Conservation (phyloP, 2,113 vertebrate species). For the Synchiropus splendidus region DNA sequence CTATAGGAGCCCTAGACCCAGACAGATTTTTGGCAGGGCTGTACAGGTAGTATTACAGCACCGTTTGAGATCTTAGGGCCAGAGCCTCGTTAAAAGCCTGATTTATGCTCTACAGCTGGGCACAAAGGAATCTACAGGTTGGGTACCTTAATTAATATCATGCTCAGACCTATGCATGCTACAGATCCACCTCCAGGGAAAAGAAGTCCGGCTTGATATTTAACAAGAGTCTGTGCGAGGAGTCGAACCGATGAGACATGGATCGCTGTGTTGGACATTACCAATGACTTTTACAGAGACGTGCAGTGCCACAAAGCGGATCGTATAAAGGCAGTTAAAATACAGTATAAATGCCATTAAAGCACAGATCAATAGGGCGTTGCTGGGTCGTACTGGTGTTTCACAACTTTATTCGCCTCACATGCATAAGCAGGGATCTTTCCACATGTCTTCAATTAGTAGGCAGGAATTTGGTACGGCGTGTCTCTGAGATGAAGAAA, state of each 20-base stretch:
- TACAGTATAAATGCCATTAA: conserved; percentile 1
- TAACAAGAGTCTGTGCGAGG: conserved; percentile 11
- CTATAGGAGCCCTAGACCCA: conserved; percentile 64
- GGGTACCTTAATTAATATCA: conserved; percentile 61
- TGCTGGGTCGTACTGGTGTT: conserved; percentile 1
- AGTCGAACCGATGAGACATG: conserved; percentile 15
- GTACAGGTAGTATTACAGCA: conserved; percentile 74
- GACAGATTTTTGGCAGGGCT: conserved; percentile 81
- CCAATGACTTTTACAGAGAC: conserved; percentile 5
- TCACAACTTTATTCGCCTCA: conserved; percentile 21
- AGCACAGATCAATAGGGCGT: not conserved
- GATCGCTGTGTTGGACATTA: conserved; percentile 6
- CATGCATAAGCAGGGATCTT: conserved; percentile 29
- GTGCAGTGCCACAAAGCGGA: not conserved
- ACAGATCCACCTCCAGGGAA: conserved; percentile 43
- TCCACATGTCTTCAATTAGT: conserved; percentile 59
- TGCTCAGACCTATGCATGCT: conserved; percentile 36
- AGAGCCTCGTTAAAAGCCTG: conserved; percentile 64
- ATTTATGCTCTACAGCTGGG: conserved; percentile 65
- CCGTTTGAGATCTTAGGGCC: conserved; percentile 71
- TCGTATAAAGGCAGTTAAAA: conserved; percentile 13
- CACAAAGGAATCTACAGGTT: conserved; percentile 60
- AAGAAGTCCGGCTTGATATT: conserved; percentile 33
- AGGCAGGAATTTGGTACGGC: conserved; percentile 38
- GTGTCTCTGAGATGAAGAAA: conserved; percentile 45